Evolutionary conservation across 35 echinoderm and acorn worm genomes (phyloP).

Genomic region (Strongylocentrotus purpuratus): DNA sequence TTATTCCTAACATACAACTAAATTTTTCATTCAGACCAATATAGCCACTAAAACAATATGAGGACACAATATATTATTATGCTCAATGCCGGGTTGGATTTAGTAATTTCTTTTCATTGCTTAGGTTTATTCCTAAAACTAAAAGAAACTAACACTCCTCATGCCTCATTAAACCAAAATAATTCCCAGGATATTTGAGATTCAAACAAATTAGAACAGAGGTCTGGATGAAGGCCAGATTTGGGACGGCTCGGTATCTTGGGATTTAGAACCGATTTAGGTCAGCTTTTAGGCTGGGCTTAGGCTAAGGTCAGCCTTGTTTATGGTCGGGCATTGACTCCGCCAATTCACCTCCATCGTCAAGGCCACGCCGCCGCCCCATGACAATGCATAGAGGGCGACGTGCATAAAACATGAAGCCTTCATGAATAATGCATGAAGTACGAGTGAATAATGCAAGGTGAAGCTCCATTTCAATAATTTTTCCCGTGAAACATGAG

Average conservation of each 20-base stretch:
- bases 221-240: constrained; percentile 7
- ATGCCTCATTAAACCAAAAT: neutral
- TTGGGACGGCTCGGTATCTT: neutral
- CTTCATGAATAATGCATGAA: neutral
- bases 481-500: neutral
- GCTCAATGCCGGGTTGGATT: neutral
- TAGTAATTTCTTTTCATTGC: neutral
- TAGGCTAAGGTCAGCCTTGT: constrained; percentile 8
- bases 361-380: neutral
- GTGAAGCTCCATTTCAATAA: neutral
- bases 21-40: too few relatives aligned
- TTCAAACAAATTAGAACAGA: neutral
- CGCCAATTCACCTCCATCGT: neutral
- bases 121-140: neutral
- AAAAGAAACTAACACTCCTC: neutral
- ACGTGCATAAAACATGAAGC: neutral
- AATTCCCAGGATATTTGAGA: neutral
- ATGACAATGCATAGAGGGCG: neutral
- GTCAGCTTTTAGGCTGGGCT: neutral
- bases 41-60: too few relatives aligned
- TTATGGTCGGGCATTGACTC: constrained; percentile 8
- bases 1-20: too few relatives aligned
- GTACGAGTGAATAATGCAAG: neutral
- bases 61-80: too few relatives aligned
- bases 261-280: neutral